phyloP scores from a whole-genome alignment of 1,140 invertebrate genomes.

The Eriosoma lanigerum region DNA sequence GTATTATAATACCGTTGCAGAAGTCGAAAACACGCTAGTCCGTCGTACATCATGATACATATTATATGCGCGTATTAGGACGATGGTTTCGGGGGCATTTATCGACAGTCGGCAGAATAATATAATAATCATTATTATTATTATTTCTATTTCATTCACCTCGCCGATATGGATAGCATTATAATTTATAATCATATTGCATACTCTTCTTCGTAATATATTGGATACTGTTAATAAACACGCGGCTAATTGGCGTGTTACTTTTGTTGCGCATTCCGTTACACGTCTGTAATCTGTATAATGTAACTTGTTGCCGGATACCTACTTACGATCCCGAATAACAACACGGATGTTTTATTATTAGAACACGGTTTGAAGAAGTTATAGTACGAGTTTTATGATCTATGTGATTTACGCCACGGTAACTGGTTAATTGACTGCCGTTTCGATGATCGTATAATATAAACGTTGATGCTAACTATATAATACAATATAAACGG shows the following conservation, averaged over 20 bases:
- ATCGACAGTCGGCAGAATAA: neutral
- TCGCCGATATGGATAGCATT: neutral
- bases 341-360: constrained; percentile 22
- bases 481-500: neutral
- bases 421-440: constrained; percentile 41
- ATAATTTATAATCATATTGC: neutral
- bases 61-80: no score
- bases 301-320: neutral
- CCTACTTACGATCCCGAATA: neutral
- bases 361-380: constrained; percentile 13
- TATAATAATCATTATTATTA: neutral
- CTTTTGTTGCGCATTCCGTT: constrained; percentile 45
- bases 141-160: neutral
- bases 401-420: constrained; percentile 40
- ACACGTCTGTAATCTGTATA: constrained; percentile 35
- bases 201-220: neutral
- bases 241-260: constrained; percentile 48
- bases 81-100: no score
- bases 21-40: no score
- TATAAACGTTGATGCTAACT: neutral
- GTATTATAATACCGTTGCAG: no score
- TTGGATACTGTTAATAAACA: constrained; percentile 24
- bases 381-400: constrained; percentile 33
- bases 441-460: constrained; percentile 47
- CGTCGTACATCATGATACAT: no score